Evolutionary conservation across 2,888 invertebrate species (phyloP), one percentile per base, ranked within the genome.

Genomic region (Heterodera filipjevi): DNA sequence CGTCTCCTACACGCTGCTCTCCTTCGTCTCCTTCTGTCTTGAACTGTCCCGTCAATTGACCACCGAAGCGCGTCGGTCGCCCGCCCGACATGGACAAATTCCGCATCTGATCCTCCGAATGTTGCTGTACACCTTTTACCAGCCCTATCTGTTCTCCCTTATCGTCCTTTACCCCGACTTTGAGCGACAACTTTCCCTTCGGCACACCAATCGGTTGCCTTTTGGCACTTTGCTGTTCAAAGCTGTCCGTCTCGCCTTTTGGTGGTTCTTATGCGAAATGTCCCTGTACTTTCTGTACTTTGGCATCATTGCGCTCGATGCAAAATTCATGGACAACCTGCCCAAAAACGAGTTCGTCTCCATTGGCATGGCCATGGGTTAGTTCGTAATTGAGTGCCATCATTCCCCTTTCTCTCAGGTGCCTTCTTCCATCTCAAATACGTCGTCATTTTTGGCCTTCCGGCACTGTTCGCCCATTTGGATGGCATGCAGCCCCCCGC

Each of bases 351-450:
- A 87, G 39, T 88, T 88, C 71, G 88, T 88, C 1, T 80, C 86
- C 2, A 79, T 88, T 14, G 88, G 88, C 77, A 89, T 89, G 88
- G 87, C 88, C 1, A 72, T 86, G 46, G 86, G 86, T 85, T 73
- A 66, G 80, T 46, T 66, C 32, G 71, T 59, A 33, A 22, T 59
- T 35, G n/a, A 3, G 75, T 76, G 32, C 33, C 27, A 12, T n/a
- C n/a, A n/a, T 5, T 76, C 33, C 22, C 46, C 19, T n/a, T n/a
- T n/a, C n/a, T 30, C 33, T 16, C 16, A 30, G 90, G 90, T 27
- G 89, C 90, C 79, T 90, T 90, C 83, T 91, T 91, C 86, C 90
- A 90, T 87, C 80, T 90, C 27, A 91, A 91, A 81, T 91, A 91
- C 83, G 86, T 90, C 3, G 89, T 90, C n/a, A 89, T 91, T 78